Conservation (phyloP, 2,888 invertebrate genomes). For the Anthoptus insignis region DNA sequence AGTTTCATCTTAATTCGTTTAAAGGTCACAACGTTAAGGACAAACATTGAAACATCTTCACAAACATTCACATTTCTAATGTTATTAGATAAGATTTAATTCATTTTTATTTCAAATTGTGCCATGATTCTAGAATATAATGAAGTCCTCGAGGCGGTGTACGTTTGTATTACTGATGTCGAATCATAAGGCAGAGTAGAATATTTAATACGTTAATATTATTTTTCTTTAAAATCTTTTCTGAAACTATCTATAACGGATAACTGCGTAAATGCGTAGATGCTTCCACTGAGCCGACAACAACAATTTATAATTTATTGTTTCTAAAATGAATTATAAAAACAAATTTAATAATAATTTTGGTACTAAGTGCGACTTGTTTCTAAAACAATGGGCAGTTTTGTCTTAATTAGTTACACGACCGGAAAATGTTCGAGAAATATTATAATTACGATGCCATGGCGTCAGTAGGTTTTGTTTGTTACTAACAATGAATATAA, state of each 20-base stretch:
- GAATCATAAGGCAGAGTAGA: too few relatives aligned
- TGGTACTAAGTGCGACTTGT: conserved; percentile 22
- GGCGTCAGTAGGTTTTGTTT: conserved; percentile 15
- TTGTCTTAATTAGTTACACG: conserved; percentile 28
- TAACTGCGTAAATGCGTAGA: neutral
- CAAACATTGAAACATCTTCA: too few relatives aligned
- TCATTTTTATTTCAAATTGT: too few relatives aligned
- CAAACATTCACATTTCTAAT: too few relatives aligned
- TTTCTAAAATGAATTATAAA: neutral
- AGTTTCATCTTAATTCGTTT: too few relatives aligned
- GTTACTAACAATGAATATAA: conserved; percentile 19
- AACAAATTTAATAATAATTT: conserved; percentile 26
- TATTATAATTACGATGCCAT: conserved; percentile 11
- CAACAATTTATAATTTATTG: neutral
- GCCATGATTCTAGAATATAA: too few relatives aligned
- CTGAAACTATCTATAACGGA: neutral
- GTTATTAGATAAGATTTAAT: too few relatives aligned
- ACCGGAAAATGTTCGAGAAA: conserved; percentile 28
- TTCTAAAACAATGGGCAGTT: conserved; percentile 28
- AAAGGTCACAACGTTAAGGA: too few relatives aligned
- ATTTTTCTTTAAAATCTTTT: too few relatives aligned
- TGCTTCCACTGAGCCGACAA: neutral
- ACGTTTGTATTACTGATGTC: too few relatives aligned
- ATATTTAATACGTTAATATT: neutral
- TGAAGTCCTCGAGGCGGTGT: too few relatives aligned